These are phyloP conservation scores for Gymnothorax reevesii DNA, from an alignment of 2,797 vertebrate species.

Conservation along the genomic window DNA sequence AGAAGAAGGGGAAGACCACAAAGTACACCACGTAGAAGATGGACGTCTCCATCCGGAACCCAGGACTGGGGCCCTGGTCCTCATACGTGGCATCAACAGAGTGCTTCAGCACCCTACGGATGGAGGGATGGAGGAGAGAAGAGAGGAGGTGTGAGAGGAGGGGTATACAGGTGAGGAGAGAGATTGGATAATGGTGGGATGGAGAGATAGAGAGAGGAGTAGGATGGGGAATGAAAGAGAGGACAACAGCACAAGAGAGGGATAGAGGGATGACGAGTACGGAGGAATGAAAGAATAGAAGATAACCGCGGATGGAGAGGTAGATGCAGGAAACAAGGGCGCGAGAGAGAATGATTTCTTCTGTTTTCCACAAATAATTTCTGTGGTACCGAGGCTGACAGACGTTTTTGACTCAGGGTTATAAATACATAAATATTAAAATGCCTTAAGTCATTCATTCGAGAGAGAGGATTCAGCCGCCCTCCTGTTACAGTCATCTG, in stretches of 20 bases:
- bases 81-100: slow-evolving; percentile 96
- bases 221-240: not conserved
- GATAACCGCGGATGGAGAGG: not conserved
- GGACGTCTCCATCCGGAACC: slow-evolving; percentile 96
- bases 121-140: not conserved
- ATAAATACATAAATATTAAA: not conserved
- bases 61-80: slow-evolving; percentile 93
- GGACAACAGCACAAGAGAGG: not conserved
- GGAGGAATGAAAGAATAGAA: not conserved
- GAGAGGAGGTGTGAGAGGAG: not conserved
- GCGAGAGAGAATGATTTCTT: not conserved
- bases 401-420: not conserved
- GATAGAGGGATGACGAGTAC: not conserved
- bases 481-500: not conserved
- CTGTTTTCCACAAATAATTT: not conserved
- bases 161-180: not conserved
- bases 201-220: not conserved
- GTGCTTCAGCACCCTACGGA: slow-evolving; percentile 87
- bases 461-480: not conserved
- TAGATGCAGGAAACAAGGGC: not conserved
- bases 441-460: not conserved
- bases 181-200: not conserved
- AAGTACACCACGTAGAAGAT: slow-evolving; percentile 99
- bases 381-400: not conserved
- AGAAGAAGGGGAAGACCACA: slow-evolving; percentile 99